Conservation (phyloP, 2,113 vertebrate genomes). For the Heterochromis multidens region DNA sequence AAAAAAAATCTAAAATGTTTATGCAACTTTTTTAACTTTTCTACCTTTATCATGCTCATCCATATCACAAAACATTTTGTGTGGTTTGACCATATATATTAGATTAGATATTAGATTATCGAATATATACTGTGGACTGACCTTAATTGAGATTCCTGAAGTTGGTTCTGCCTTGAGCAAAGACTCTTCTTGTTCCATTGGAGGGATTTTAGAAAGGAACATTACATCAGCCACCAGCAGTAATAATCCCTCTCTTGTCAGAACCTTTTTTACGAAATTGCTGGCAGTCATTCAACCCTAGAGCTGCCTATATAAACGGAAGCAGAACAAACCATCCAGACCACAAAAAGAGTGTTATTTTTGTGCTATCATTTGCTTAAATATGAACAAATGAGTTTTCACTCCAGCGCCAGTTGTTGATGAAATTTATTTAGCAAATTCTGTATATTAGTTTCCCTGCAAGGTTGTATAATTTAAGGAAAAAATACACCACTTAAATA, state of each 20-base stretch:
- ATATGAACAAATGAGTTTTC: background rate
- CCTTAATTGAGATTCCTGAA: background rate
- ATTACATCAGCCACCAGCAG: conserved; percentile 5
- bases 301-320: background rate
- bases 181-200: background rate
- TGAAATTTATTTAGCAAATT: background rate
- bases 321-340: background rate
- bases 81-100: too few species aligned
- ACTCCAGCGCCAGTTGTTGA: background rate
- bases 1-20: too few species aligned
- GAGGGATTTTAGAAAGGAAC: conserved; percentile 1
- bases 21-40: background rate
- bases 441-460: background rate
- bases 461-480: background rate
- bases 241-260: conserved; percentile 42
- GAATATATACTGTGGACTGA: background rate
- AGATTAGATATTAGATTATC: rapidly evolving
- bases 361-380: background rate
- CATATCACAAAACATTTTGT: background rate
- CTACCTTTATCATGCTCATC: background rate
- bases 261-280: conserved; percentile 51
- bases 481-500: background rate
- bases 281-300: conserved; percentile 23
- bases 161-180: background rate
- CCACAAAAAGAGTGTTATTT: background rate